Evolutionary conservation across 1,140 invertebrate species (phyloP).

Genomic region (Euschistus heros): DNA sequence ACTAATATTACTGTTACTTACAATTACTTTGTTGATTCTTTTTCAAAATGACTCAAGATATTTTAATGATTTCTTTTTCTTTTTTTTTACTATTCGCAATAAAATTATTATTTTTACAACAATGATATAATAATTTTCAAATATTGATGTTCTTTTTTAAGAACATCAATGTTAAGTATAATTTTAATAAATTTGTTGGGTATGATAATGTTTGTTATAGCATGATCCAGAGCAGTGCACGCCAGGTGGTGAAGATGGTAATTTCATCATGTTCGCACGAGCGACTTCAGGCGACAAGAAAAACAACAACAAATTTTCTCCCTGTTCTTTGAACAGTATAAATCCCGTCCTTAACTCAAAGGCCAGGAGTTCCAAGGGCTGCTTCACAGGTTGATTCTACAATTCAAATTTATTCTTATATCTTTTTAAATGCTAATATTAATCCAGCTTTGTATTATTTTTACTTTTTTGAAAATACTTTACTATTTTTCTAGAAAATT

Average conservation of each 20-base stretch:
- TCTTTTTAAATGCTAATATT: background rate
- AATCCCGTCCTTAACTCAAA: constrained; percentile 89
- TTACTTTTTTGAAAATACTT: background rate
- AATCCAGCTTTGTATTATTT: background rate
- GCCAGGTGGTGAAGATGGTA: constrained; percentile 85
- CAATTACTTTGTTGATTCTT: too few relatives aligned
- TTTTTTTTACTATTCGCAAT: too few relatives aligned
- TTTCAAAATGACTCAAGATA: too few relatives aligned
- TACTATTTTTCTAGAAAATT: too few relatives aligned
- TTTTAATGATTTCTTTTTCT: too few relatives aligned
- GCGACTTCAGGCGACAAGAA: constrained; percentile 92
- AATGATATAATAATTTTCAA: too few relatives aligned
- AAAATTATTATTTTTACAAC: background rate
- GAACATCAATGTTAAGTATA: too few relatives aligned
- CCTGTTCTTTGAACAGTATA: constrained; percentile 78
- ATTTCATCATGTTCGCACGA: constrained; percentile 95
- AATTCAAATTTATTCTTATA: background rate
- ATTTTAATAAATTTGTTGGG: too few relatives aligned
- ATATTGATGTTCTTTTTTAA: too few relatives aligned
- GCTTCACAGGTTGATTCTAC: constrained; percentile 52
- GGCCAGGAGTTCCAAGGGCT: constrained; percentile 77
- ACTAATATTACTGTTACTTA: too few relatives aligned
- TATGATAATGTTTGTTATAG: constrained; percentile 42
- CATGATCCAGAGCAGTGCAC: constrained; percentile 91
- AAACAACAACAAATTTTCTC: constrained; percentile 76